These are phyloP conservation scores for Camponotus vicinus DNA, from an alignment of 1,140 invertebrate species.

Conservation along the genomic window DNA sequence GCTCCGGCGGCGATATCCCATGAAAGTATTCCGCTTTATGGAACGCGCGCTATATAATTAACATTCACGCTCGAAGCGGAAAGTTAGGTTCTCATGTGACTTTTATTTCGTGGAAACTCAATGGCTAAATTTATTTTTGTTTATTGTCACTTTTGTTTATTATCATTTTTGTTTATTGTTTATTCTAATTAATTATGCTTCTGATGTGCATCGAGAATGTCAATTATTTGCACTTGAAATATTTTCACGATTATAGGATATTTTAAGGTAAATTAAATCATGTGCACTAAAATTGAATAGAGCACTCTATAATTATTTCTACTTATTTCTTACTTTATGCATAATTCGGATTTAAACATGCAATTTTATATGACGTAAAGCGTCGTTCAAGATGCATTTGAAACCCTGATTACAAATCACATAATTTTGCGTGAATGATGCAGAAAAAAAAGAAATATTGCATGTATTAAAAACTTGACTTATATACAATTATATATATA, in stretches of 20 bases:
- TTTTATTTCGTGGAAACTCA: slow-evolving; percentile 14
- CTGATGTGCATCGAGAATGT: background rate
- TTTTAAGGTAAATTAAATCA: slow-evolving; percentile 22
- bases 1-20: slow-evolving; percentile 69
- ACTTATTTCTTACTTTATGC: slow-evolving; percentile 23
- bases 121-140: slow-evolving; percentile 5
- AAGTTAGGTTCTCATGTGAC: slow-evolving; percentile 66
- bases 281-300: background rate
- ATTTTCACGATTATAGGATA: background rate
- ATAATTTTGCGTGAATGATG: background rate
- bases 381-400: background rate
- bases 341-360: slow-evolving; percentile 7
- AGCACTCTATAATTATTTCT: background rate
- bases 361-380: slow-evolving; percentile 29
- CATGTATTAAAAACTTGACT: background rate
- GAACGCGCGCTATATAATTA: slow-evolving; percentile 48
- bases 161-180: slow-evolving; percentile 1
- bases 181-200: background rate
- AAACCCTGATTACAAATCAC: background rate
- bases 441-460: background rate
- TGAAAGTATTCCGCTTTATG: slow-evolving; percentile 63
- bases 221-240: background rate
- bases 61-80: slow-evolving; percentile 17
- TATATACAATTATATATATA: background rate
- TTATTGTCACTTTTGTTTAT: slow-evolving; percentile 25